Conservation (phyloP, 2,888 invertebrate genomes). For the Cantharis rustica region DNA sequence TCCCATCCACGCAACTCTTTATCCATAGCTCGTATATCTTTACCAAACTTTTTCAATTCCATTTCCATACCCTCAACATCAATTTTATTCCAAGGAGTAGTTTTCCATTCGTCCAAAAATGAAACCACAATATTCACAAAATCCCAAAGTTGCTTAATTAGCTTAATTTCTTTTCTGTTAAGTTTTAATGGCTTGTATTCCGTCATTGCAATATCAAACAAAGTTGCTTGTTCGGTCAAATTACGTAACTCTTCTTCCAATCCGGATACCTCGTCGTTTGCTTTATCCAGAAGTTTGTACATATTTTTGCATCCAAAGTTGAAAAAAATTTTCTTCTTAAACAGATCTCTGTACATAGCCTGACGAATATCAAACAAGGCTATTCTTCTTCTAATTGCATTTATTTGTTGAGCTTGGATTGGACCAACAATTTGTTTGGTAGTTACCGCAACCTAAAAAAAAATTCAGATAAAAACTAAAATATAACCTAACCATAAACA, state of each 20-base stretch:
- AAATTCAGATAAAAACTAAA: slow-evolving; percentile 1
- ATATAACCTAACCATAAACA: background rate
- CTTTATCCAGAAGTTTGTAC: slow-evolving; percentile 71
- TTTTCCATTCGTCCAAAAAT: slow-evolving; percentile 90
- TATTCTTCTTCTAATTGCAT: slow-evolving; percentile 82
- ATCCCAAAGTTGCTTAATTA: slow-evolving; percentile 87
- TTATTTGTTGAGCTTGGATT: slow-evolving; percentile 86
- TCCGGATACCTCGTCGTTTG: slow-evolving; percentile 66
- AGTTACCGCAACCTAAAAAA: slow-evolving; percentile 67
- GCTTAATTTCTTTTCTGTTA: slow-evolving; percentile 76
- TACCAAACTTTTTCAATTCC: slow-evolving; percentile 90
- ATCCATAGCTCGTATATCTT: slow-evolving; percentile 78
- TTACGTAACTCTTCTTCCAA: slow-evolving; percentile 72
- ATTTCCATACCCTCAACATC: slow-evolving; percentile 94
- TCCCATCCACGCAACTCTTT: slow-evolving; percentile 82
- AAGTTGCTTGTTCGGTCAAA: slow-evolving; percentile 72
- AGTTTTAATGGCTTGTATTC: slow-evolving; percentile 79
- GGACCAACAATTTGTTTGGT: slow-evolving; percentile 88
- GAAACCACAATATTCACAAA: slow-evolving; percentile 80
- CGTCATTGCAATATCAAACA: slow-evolving; percentile 86
- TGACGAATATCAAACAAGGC: slow-evolving; percentile 80
- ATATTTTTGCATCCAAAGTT: slow-evolving; percentile 68
- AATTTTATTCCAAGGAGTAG: slow-evolving; percentile 90
- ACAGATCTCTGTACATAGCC: slow-evolving; percentile 75
- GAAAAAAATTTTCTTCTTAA: slow-evolving; percentile 65